Percentiles rank a stretch among this genome's conserved stretches.
phyloP scores from a whole-genome alignment of 2,797 vertebrate species.

The Sphenopsis melanotis region DNA sequence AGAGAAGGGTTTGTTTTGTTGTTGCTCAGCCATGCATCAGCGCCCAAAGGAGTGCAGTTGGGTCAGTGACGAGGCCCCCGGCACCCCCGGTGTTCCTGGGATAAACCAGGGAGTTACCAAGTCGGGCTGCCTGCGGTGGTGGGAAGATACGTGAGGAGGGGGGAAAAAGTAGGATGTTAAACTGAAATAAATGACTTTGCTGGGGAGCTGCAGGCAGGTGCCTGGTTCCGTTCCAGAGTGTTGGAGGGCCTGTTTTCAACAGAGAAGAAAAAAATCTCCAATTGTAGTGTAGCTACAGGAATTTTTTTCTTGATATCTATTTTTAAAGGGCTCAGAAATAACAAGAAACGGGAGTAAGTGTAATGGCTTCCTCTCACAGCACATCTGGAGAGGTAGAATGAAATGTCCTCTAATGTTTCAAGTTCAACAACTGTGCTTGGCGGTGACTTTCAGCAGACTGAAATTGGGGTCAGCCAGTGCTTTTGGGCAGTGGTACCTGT shows the following conservation, averaged over 20 bases:
- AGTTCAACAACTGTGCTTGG: background rate
- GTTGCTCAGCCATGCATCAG: too few relatives aligned
- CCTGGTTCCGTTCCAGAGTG: background rate
- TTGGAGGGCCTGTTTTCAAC: background rate
- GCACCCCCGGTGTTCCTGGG: background rate
- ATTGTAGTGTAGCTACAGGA: rapidly evolving
- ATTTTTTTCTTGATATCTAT: rapidly evolving
- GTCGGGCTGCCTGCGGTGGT: background rate
- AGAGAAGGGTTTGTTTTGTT: background rate
- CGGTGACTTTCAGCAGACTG: background rate
- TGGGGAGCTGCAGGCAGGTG: background rate
- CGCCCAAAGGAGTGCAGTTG: rapidly evolving
- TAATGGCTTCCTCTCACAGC: background rate
- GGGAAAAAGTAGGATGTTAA: rapidly evolving
- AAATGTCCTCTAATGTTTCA: background rate
- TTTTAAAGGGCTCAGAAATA: background rate
- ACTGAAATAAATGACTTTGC: background rate
- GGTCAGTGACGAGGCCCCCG: background rate
- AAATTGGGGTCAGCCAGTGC: background rate
- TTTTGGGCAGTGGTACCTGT: background rate
- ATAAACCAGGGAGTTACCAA: rapidly evolving
- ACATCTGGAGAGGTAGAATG: background rate
- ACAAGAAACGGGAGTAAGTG: background rate
- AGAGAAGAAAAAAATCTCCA: background rate
- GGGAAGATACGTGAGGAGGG: rapidly evolving